phyloP scores from a whole-genome alignment of 2,888 invertebrate genomes.

The Dryobotodes eremita region DNA sequence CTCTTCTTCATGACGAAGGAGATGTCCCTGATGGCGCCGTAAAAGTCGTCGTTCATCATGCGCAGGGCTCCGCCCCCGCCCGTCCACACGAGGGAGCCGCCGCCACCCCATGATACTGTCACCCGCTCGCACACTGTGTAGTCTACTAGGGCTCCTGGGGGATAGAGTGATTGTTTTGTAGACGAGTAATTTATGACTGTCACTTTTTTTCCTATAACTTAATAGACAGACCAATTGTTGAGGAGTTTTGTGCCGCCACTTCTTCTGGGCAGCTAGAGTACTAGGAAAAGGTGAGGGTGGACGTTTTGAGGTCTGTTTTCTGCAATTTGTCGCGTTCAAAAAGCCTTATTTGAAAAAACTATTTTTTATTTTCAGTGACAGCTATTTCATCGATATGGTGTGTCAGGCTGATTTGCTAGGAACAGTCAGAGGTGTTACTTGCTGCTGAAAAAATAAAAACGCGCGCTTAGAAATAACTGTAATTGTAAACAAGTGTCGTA shows the following conservation, averaged over 20 bases:
- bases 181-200: not conserved
- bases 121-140: constrained; percentile 95
- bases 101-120: constrained; percentile 95
- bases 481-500: not conserved
- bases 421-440: not conserved
- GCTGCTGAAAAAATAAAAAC: not conserved
- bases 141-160: constrained; percentile 92
- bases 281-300: not conserved
- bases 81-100: constrained; percentile 93
- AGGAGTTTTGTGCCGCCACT: not conserved
- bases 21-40: constrained; percentile 92
- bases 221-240: not conserved
- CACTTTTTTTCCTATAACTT: not conserved
- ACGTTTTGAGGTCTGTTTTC: not conserved
- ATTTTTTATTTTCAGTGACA: not conserved
- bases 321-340: not conserved
- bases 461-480: not conserved
- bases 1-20: constrained; percentile 93
- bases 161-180: not conserved
- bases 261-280: too few relatives aligned
- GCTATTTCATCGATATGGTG: not conserved
- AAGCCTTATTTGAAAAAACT: not conserved
- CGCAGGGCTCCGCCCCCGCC: constrained; percentile 87
- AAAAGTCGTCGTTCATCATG: constrained; percentile 85
- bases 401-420: not conserved